Evolutionary conservation across 2,113 vertebrate genomes (phyloP).

Genomic region (Odontophorus gujanensis): DNA sequence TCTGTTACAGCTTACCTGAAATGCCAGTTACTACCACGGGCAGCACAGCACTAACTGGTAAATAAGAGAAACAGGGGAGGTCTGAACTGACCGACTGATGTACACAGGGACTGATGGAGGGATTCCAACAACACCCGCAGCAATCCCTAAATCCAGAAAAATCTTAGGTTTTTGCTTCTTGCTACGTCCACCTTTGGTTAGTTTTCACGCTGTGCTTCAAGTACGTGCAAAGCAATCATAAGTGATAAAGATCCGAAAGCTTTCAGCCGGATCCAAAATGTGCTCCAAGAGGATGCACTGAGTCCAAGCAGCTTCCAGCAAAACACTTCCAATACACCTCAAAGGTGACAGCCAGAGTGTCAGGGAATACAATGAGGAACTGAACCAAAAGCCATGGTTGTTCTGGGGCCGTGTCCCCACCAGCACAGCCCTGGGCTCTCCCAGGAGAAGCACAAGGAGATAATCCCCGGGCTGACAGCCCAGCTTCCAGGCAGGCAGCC

Average conservation of each 20-base stretch:
- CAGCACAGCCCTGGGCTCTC: background rate
- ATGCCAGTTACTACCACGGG: background rate
- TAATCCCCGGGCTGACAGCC: background rate
- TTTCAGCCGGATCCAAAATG: background rate
- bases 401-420: background rate
- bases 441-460: background rate
- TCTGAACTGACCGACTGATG: background rate
- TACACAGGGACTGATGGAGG: background rate
- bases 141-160: slow-evolving; percentile 7
- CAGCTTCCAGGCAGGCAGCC: background rate
- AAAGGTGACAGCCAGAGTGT: background rate
- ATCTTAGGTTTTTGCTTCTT: background rate
- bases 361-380: background rate
- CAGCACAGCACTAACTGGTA: background rate
- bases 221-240: background rate
- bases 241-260: background rate
- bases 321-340: background rate
- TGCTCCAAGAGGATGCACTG: background rate
- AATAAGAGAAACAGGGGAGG: background rate
- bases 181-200: background rate
- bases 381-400: accelerated
- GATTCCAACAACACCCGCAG: slow-evolving; percentile 45
- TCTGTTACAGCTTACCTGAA: slow-evolving; percentile 10
- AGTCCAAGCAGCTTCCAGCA: background rate
- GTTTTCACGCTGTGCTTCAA: background rate